Conservation (phyloP, 2,797 vertebrate species). For the Sebastes elongatus region DNA sequence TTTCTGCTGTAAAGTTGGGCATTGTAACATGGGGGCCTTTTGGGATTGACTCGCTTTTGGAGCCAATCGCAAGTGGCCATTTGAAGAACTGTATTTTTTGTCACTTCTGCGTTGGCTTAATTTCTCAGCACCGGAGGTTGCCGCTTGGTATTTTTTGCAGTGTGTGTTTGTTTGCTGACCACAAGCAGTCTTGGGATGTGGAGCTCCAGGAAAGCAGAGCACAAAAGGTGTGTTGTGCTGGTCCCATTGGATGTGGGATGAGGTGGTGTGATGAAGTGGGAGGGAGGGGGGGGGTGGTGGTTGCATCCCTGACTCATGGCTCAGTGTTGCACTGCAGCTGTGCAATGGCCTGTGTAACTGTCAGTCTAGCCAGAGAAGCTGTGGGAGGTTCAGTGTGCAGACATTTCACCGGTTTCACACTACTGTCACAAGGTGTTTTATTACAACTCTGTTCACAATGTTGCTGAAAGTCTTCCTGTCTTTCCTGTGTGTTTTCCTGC, state of each 20-base stretch:
- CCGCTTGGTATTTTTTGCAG: background rate
- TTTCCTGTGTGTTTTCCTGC: background rate
- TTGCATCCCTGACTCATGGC: conserved; percentile 18
- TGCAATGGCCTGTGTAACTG: background rate
- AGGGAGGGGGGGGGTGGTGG: background rate
- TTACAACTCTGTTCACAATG: background rate
- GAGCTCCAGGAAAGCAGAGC: background rate
- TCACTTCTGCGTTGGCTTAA: background rate
- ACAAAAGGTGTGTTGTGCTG: conserved; percentile 18
- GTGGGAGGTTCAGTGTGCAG: background rate
- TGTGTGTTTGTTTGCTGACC: conserved; percentile 11
- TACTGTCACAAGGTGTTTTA: conserved; percentile 6
- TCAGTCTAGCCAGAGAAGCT: conserved; percentile 1
- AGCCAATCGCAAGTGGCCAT: background rate
- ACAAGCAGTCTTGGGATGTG: conserved; percentile 4
- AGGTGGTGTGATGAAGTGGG: background rate
- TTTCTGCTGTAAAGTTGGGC: background rate
- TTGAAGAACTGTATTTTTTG: background rate
- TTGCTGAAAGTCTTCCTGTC: background rate
- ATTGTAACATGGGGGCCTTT: background rate
- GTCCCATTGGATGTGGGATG: conserved; percentile 4
- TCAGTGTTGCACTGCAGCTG: conserved; percentile 19
- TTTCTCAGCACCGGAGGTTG: background rate
- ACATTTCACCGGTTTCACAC: background rate
- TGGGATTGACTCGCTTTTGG: background rate